These are phyloP conservation scores for Nasua narica DNA, from an alignment of 2,797 vertebrate species.

Conservation along the genomic window DNA sequence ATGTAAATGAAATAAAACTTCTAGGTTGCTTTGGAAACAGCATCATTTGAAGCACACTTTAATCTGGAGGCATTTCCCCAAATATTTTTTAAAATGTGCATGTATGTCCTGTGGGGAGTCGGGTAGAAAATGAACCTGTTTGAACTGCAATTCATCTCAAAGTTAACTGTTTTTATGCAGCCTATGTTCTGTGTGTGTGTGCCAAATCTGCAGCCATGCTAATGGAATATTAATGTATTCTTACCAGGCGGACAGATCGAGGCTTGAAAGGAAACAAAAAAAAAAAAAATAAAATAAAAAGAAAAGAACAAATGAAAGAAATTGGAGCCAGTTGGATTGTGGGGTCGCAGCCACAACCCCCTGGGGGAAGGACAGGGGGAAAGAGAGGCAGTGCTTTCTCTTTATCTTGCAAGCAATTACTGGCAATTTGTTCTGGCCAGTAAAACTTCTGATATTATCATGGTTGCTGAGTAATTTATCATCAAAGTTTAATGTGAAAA, in stretches of 20 bases:
- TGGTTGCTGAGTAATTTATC: slow-evolving; percentile 90
- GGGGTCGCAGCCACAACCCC: slow-evolving; percentile 65
- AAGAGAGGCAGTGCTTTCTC: slow-evolving; percentile 79
- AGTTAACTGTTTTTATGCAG: slow-evolving; percentile 68
- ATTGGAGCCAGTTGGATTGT: slow-evolving; percentile 54
- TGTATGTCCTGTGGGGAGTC: slow-evolving; percentile 54
- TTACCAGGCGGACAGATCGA: slow-evolving; percentile 64
- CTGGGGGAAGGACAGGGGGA: slow-evolving; percentile 73
- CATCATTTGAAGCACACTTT: slow-evolving; percentile 43
- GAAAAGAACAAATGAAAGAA: slow-evolving; percentile 54
- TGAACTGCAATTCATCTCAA: slow-evolving; percentile 69
- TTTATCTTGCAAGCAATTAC: slow-evolving; percentile 88
- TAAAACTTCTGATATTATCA: slow-evolving; percentile 90
- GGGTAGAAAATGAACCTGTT: slow-evolving; percentile 64
- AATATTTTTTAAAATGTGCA: slow-evolving; percentile 55
- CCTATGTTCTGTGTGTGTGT: slow-evolving; percentile 45
- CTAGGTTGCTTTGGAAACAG: slow-evolving; percentile 64
- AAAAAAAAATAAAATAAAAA: slow-evolving; percentile 40
- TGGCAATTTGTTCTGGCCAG: slow-evolving; percentile 89
- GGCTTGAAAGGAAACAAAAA: slow-evolving; percentile 75
- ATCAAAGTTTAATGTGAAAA: slow-evolving; percentile 90
- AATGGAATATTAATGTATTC: slow-evolving; percentile 81
- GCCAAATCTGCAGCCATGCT: slow-evolving; percentile 64
- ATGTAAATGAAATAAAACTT: slow-evolving; percentile 66
- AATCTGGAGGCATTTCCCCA: slow-evolving; percentile 55